Base-by-base conservation (phyloP, 1,140 invertebrate species). In the Rhagoletis zephyria region DNA sequence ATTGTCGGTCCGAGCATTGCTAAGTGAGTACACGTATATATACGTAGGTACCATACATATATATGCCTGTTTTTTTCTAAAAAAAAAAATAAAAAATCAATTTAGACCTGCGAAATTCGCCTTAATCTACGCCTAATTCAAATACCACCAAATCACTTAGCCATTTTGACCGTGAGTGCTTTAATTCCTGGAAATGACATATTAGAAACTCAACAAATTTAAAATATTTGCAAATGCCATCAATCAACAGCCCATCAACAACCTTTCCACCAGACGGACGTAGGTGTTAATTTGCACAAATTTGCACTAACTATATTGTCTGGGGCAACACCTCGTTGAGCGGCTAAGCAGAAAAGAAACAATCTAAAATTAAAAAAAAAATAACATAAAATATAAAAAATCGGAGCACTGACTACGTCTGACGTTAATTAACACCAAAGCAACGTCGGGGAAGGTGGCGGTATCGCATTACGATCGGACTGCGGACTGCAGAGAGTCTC, bases 211-310 rank as follows among this genome's bases (percentile, higher is more conserved):
- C 74, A 30, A 42, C 30, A 48, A 81, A 81, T 81, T 16, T 81
- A 48, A 51, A 81, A 51, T 56, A 81, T 56, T 42, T 30, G 45
- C 45, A 42, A 81, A 56, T 19, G n/a, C 51, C 85, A 86, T 63
- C 85, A 86, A 61, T 65, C 85, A 65, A 87, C 40, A 30, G 42
- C 5, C 64, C 51, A 87, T 87, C 86, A 70, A 56, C 86, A 70
- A 67, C 86, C 14, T 63, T 42, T 12, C 14, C 3, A 85, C 3
- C 59, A 65, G 85, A 48, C 65, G 30, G 86, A 70, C 86, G 86
- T 87, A 87, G 86, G 86, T 87, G 86, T 87, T 87, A 87, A 87
- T 87, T 87, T 87, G 59, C 45, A 64, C 64, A 87, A 87, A 87
- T 87, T 70, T 70, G 61, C 74, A 48, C 74, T 81, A 81, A 81